A percentile compares a stretch with the other conserved stretches of the same genome.
These are phyloP conservation scores for Penaeus vannamei DNA, from an alignment of 1,140 invertebrate species.

Conservation along the genomic window DNA sequence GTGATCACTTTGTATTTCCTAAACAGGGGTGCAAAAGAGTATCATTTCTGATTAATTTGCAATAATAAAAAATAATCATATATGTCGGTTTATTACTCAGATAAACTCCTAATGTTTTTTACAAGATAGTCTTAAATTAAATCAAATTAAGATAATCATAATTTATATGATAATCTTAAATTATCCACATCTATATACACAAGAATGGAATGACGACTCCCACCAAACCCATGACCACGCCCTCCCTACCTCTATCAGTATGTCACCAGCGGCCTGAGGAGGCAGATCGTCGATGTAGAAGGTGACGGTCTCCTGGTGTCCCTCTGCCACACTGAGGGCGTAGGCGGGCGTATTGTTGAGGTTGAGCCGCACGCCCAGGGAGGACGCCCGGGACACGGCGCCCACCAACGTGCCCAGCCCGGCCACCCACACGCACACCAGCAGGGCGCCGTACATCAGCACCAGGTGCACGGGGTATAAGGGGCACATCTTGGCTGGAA, in stretches of 20 bases:
- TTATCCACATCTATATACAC: too few relatives aligned
- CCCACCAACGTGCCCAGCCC: slow-evolving; percentile 72
- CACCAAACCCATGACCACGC: slow-evolving; percentile 27
- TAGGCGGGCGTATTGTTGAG: slow-evolving; percentile 42
- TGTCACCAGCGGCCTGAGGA: slow-evolving; percentile 8
- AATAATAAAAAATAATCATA: too few relatives aligned
- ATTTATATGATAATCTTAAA: too few relatives aligned
- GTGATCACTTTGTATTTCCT: slow-evolving; percentile 51
- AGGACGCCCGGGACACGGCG: slow-evolving; percentile 33
- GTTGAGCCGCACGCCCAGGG: slow-evolving; percentile 43
- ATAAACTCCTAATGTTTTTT: too few relatives aligned
- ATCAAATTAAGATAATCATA: too few relatives aligned
- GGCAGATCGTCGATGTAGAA: slow-evolving; percentile 69
- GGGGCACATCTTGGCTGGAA: slow-evolving; percentile 74
- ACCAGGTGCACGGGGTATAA: slow-evolving; percentile 77
- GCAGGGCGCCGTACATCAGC: slow-evolving; percentile 74
- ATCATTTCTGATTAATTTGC: too few relatives aligned
- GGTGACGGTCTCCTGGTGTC: slow-evolving; percentile 68
- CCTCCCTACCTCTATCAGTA: slow-evolving; percentile 65
- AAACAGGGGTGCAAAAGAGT: neutral
- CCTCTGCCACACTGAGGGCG: slow-evolving; percentile 39
- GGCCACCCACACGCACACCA: slow-evolving; percentile 75
- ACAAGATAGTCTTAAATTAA: too few relatives aligned
- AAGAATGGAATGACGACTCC: neutral
- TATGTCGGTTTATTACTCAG: too few relatives aligned